Evolutionary conservation across 2,888 invertebrate genomes (phyloP).

Genomic region (Machimus atricapillus): DNA sequence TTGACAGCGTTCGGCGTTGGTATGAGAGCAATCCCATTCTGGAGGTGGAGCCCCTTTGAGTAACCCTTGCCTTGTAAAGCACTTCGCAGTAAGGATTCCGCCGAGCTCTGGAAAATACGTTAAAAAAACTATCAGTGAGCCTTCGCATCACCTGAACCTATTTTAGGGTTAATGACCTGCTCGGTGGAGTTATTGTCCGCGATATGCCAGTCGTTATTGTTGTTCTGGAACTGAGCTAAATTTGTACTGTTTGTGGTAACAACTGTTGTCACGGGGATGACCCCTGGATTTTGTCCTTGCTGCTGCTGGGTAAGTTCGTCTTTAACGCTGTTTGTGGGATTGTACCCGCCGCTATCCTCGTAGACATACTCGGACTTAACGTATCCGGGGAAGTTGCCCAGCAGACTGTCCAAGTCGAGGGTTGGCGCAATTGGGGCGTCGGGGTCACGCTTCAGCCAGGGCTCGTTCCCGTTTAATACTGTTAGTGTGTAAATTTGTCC

Average conservation of each 20-base stretch:
- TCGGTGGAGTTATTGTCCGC: conserved; percentile 74
- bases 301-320: conserved; percentile 58
- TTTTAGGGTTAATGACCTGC: conserved; percentile 50
- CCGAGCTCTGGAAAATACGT: conserved; percentile 56
- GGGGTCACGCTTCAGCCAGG: conserved; percentile 74
- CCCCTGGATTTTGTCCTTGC: conserved; percentile 51
- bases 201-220: conserved; percentile 84
- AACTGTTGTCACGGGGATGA: conserved; percentile 52
- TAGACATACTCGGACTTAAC: conserved; percentile 79
- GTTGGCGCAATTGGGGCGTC: conserved; percentile 65
- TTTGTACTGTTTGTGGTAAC: conserved; percentile 58
- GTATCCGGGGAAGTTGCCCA: conserved; percentile 74
- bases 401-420: conserved; percentile 80
- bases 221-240: conserved; percentile 69
- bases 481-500: conserved; percentile 84
- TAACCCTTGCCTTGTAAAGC: conserved; percentile 82
- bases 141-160: neutral
- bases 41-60: conserved; percentile 60
- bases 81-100: conserved; percentile 80
- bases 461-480: conserved; percentile 79
- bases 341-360: conserved; percentile 79
- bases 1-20: conserved; percentile 61
- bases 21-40: conserved; percentile 58
- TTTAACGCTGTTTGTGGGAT: conserved; percentile 70
- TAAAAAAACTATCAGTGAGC: neutral